Base-by-base conservation (phyloP, 1,140 invertebrate genomes). In the Drosophila prosaltans region DNA sequence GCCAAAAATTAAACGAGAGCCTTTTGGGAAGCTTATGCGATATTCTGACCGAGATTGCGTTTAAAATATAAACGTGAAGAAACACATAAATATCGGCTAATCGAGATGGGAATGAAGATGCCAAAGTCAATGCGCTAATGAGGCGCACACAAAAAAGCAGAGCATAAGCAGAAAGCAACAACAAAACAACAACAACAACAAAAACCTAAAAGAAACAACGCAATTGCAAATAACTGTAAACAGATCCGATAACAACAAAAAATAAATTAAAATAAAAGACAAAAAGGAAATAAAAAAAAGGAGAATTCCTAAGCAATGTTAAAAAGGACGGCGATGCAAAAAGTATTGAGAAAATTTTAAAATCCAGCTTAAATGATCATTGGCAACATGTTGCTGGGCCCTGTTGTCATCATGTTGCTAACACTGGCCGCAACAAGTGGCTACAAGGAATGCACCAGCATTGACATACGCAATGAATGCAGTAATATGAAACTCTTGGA, bases 391-490 rank as follows among this genome's bases (percentile, higher is more conserved):
- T 70, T 72, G 79, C 72, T 40, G n/a, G 60, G 45, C 26, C 26
- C 36, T 28, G n/a, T 55, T 39, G 40, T 10, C 60, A 24, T 26
- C 60, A 45, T 62, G 40, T 45, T 62, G 60, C 40, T 62, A 30
- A 67, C 60, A 3, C 21, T 76, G 0, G 62, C 28, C 16, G 24
- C 45, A 28, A 28, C 65, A 0, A 68, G 26, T 21, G 10, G 8
- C 11, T 40, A 73, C 54, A 70, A 65, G 16, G 91, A 90, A 57
- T 98, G 97, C 93, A 93, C 94, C 88, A 97, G 95, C 88, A 94
- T 96, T 92, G 97, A 97, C 92, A 95, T 98, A 92, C 94, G 97
- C 77, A 98, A 97, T 92, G 93, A 93, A 28, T 94, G 96, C 73
- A 93, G 93, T 2, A 93, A 95, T 71, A 95, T 98, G 80, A 81